Conservation (phyloP, 2,113 vertebrate species). For the Psammodynastes pulverulentus region DNA sequence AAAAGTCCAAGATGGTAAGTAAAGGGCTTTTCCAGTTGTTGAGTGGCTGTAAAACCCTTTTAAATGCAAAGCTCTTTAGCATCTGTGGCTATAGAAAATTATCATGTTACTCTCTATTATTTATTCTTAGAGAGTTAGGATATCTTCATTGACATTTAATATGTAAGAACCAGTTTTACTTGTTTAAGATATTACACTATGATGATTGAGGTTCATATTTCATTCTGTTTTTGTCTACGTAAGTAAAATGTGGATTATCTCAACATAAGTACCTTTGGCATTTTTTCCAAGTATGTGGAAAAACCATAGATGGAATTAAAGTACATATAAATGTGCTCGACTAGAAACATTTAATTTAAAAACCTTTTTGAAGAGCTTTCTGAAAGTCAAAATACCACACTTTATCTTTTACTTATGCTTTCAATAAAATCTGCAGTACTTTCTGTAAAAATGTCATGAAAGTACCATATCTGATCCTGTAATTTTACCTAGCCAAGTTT, state of each 20-base stretch:
- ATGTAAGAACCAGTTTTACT: neutral
- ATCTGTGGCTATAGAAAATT: neutral
- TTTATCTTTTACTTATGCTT: neutral
- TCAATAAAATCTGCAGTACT: neutral
- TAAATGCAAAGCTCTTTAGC: neutral
- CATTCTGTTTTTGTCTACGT: neutral
- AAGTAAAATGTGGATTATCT: neutral
- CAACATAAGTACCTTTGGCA: neutral
- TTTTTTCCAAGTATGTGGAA: neutral
- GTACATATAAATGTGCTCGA: neutral
- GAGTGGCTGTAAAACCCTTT: neutral
- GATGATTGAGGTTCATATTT: neutral
- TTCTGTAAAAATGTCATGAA: neutral
- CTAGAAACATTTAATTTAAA: neutral
- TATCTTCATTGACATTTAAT: neutral
- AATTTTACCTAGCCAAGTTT: neutral
- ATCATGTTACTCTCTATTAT: neutral
- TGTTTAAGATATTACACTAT: neutral
- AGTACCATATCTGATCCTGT: neutral
- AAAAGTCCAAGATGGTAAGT: conserved; percentile 81
- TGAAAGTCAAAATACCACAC: neutral
- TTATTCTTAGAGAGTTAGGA: neutral
- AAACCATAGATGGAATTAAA: neutral
- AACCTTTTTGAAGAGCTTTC: neutral
- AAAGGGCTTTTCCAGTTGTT: neutral